Evolutionary conservation across 2,888 invertebrate species (phyloP).

Genomic region (Tinea semifulvella): DNA sequence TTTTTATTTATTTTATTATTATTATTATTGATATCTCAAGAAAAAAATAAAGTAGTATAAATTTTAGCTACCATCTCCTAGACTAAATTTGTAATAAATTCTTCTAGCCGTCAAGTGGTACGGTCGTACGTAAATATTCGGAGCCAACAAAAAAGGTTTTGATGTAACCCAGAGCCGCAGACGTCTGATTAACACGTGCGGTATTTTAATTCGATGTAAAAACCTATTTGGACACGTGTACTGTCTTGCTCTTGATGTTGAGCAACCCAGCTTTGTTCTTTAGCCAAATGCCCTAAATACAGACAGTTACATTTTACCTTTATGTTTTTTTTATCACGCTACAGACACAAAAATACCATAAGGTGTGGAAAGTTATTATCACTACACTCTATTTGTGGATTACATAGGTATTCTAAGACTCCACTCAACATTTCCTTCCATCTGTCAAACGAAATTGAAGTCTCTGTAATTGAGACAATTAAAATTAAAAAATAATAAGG

Average conservation of each 20-base stretch:
- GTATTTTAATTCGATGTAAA: slow-evolving; percentile 12
- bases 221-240: slow-evolving; percentile 9
- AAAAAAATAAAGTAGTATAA: too few species aligned
- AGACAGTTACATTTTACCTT: not conserved
- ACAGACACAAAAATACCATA: too few species aligned
- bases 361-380: too few species aligned
- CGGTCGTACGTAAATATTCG: slow-evolving; percentile 3
- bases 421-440: too few species aligned
- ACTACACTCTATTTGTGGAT: too few species aligned
- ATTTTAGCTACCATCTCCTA: not conserved
- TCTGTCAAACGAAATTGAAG: too few species aligned
- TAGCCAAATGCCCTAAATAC: not conserved
- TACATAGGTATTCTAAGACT: too few species aligned
- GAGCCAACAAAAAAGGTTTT: slow-evolving; percentile 2
- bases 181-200: slow-evolving; percentile 11
- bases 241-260: not conserved
- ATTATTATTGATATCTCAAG: too few species aligned
- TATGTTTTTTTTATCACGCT: not conserved
- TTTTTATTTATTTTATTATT: too few species aligned
- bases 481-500: too few species aligned
- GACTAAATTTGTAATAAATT: not conserved
- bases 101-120: not conserved
- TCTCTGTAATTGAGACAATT: too few species aligned
- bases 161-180: slow-evolving; percentile 6
- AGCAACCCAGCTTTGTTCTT: not conserved